Evolutionary conservation across 1,140 invertebrate species (phyloP).

Genomic region (Akabosia matsudoensis): DNA sequence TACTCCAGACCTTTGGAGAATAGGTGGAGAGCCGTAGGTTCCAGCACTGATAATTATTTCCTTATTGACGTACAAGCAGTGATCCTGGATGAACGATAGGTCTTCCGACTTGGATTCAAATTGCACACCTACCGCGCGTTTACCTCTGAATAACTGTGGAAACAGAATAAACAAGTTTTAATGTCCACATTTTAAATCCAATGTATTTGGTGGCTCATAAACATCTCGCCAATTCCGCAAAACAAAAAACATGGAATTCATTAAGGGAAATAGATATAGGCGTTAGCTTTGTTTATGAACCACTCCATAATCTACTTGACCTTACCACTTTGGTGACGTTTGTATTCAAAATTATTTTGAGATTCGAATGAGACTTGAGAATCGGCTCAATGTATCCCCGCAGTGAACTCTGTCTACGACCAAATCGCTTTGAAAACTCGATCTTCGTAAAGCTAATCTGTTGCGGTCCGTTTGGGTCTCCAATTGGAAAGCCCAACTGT

Average conservation of each 20-base stretch:
- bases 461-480: constrained; percentile 32
- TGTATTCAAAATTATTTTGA: not conserved
- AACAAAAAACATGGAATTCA: no score
- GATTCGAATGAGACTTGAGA: not conserved
- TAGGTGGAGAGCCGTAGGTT: constrained; percentile 66
- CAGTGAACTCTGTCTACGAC: not conserved
- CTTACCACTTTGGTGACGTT: not conserved
- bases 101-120: not conserved
- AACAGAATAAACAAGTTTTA: no score
- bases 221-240: no score
- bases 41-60: constrained; percentile 74
- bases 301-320: no score
- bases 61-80: constrained; percentile 52
- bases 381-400: not conserved
- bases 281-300: no score
- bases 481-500: constrained; percentile 22
- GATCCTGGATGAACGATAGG: not conserved
- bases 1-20: constrained; percentile 56
- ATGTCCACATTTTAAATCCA: no score
- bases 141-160: not conserved
- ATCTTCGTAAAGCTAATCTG: not conserved
- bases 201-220: no score
- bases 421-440: not conserved
- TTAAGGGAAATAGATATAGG: no score
- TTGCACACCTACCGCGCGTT: not conserved